Percentiles rank a stretch among this genome's conserved stretches.
phyloP scores from a whole-genome alignment of 2,113 vertebrate genomes.

The Eptesicus fuscus region DNA sequence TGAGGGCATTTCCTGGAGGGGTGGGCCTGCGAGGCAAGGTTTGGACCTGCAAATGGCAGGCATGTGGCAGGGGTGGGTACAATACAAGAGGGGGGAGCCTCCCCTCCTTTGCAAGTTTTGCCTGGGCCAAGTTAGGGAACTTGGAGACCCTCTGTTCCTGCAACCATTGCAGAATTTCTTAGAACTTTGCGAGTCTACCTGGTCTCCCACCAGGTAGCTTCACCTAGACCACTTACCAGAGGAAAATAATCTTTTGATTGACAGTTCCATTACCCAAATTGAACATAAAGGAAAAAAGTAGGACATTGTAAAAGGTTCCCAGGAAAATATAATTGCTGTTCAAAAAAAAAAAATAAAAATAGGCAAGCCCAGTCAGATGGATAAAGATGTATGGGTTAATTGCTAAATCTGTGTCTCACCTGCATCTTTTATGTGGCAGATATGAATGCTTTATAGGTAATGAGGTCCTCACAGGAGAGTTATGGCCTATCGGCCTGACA shows the following conservation, averaged over 20 bases:
- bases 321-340: slow-evolving; percentile 28
- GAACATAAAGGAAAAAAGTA: neutral
- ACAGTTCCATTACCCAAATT: neutral
- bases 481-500: slow-evolving; percentile 66
- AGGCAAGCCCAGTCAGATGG: neutral
- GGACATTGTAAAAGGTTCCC: slow-evolving; percentile 32
- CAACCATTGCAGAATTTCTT: neutral
- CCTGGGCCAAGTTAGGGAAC: neutral
- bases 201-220: neutral
- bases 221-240: neutral
- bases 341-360: neutral
- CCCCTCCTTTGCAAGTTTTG: neutral
- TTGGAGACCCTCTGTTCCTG: neutral
- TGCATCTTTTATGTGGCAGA: slow-evolving; percentile 71
- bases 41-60: neutral
- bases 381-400: slow-evolving; percentile 68
- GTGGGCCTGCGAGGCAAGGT: accelerated
- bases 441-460: slow-evolving; percentile 72
- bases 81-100: neutral
- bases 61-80: neutral
- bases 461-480: slow-evolving; percentile 69
- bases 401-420: slow-evolving; percentile 47
- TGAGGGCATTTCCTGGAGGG: neutral
- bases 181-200: neutral
- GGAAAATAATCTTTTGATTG: neutral